A percentile compares a stretch with the other conserved stretches of the same genome.
Conservation (phyloP, 2,113 vertebrate genomes). For the Tautogolabrus adspersus region DNA sequence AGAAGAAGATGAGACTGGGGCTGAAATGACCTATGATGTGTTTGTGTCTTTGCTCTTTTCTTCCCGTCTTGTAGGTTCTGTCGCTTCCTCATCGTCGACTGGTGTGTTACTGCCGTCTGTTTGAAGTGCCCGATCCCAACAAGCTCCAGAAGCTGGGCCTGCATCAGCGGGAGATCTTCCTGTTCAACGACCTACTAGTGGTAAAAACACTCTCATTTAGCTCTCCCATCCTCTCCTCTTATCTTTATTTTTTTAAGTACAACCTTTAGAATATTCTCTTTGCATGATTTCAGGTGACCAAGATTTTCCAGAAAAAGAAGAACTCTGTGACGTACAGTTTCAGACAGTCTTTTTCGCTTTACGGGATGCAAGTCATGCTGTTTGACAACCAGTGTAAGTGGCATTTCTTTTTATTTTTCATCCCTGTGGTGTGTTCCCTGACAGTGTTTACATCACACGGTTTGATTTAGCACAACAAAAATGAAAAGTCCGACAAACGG, state of each 20-base stretch:
- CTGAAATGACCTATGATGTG: slow-evolving; percentile 40
- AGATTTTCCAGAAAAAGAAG: slow-evolving; percentile 99
- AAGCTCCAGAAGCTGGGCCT: slow-evolving; percentile 98
- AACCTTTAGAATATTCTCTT: slow-evolving; percentile 12
- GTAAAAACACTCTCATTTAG: slow-evolving; percentile 63
- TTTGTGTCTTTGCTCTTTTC: slow-evolving; percentile 39
- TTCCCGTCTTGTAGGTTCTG: slow-evolving; percentile 85
- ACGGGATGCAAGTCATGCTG: slow-evolving; percentile 96
- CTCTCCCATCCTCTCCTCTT: neutral
- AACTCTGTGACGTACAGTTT: slow-evolving; percentile 99
- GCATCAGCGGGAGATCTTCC: slow-evolving; percentile 99
- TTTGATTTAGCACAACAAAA: slow-evolving; percentile 45
- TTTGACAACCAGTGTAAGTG: slow-evolving; percentile 98
- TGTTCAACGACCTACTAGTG: slow-evolving; percentile 99
- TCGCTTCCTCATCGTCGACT: slow-evolving; percentile 95
- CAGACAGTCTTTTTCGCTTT: slow-evolving; percentile 96
- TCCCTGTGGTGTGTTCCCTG: slow-evolving; percentile 12
- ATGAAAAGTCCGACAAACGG: slow-evolving; percentile 24
- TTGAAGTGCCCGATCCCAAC: slow-evolving; percentile 98
- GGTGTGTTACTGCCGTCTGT: slow-evolving; percentile 98
- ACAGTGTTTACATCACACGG: slow-evolving; percentile 48
- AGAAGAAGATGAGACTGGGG: neutral
- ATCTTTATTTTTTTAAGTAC: neutral
- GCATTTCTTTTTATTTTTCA: slow-evolving; percentile 18
- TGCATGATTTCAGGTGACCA: slow-evolving; percentile 89